These are phyloP conservation scores for Bombus huntii DNA, from an alignment of 1,140 invertebrate species.

Conservation along the genomic window DNA sequence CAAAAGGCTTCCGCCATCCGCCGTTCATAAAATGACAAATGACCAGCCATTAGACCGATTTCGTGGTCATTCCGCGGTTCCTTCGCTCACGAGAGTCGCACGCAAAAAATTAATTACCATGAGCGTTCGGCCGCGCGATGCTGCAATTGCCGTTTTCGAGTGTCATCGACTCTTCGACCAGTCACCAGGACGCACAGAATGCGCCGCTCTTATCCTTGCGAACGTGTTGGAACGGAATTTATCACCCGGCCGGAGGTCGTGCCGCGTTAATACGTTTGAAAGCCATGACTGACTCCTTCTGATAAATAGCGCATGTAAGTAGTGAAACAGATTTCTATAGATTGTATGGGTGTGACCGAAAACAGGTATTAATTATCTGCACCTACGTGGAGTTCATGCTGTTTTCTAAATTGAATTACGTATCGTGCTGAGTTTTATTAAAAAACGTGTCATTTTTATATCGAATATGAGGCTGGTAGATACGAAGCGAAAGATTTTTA, in stretches of 20 bases:
- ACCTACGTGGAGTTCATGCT: neutral
- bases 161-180: neutral
- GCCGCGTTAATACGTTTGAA: neutral
- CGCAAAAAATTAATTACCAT: conserved; percentile 78
- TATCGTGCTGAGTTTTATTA: neutral
- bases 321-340: neutral
- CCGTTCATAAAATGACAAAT: conserved; percentile 73
- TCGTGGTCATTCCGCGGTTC: conserved; percentile 71
- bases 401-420: neutral
- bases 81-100: conserved; percentile 50
- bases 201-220: too few species aligned
- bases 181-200: neutral
- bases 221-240: conserved; percentile 3
- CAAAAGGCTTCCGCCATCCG: conserved; percentile 34
- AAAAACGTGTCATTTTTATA: neutral
- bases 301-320: neutral
- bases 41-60: conserved; percentile 74
- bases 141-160: conserved; percentile 57
- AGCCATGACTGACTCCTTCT: neutral
- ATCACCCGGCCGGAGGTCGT: conserved; percentile 1
- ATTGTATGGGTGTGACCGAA: neutral
- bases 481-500: too few species aligned
- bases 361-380: neutral
- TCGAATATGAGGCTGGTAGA: too few species aligned
- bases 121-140: conserved; percentile 37